phyloP scores from a whole-genome alignment of 2,113 vertebrate genomes.

The Edolisoma coerulescens region DNA sequence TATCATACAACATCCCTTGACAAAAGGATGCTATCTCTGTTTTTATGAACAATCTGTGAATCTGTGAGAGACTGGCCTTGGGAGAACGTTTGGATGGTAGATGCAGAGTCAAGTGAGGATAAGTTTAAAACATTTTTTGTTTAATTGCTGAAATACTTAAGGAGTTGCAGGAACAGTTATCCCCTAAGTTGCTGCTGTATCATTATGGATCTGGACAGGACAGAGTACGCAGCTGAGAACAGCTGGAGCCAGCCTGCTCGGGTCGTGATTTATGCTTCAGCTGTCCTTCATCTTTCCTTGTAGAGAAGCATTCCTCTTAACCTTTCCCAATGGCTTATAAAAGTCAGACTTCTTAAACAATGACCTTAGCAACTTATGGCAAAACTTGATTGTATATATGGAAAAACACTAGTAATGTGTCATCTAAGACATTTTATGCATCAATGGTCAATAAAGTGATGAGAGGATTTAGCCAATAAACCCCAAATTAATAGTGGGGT shows the following conservation, averaged over 20 bases:
- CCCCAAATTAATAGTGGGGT: background rate
- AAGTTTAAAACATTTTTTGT: background rate
- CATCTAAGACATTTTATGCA: background rate
- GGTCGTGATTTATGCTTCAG: background rate
- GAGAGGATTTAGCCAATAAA: background rate
- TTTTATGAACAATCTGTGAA: background rate
- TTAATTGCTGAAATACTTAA: background rate
- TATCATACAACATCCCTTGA: background rate
- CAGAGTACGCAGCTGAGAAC: background rate
- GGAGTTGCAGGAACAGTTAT: background rate
- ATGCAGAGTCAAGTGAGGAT: background rate
- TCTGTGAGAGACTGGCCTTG: background rate
- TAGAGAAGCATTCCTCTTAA: background rate
- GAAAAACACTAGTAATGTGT: background rate
- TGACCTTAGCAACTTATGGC: background rate
- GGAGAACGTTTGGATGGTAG: background rate
- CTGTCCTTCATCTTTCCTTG: background rate
- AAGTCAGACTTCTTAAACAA: background rate
- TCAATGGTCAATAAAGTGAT: background rate
- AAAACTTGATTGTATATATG: background rate
- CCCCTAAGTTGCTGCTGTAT: background rate
- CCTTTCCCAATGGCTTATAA: background rate
- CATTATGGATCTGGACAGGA: background rate
- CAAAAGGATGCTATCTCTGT: background rate
- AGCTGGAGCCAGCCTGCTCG: background rate